phyloP scores from a whole-genome alignment of 2,797 vertebrate species.

The Sandelia bainsii region DNA sequence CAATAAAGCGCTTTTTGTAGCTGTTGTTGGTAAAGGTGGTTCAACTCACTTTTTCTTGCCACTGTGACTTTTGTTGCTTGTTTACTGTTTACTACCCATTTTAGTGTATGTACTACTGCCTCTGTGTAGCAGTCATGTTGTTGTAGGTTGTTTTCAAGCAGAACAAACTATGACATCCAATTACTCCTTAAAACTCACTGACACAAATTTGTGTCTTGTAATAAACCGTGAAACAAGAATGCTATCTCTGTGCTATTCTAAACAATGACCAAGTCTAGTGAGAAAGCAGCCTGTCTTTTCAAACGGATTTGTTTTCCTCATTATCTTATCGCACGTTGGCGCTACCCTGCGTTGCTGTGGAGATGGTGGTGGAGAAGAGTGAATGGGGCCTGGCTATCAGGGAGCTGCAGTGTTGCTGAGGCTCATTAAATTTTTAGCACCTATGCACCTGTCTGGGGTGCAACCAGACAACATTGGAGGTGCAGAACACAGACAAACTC shows the following conservation, averaged over 20 bases:
- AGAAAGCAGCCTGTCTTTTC: conserved; percentile 71
- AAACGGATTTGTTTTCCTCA: conserved; percentile 80
- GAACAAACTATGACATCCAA: conserved; percentile 39
- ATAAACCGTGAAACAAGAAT: conserved; percentile 63
- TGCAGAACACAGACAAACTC: conserved; percentile 20
- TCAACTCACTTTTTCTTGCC: too few relatives aligned
- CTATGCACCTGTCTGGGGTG: conserved; percentile 66
- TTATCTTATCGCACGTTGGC: conserved; percentile 81
- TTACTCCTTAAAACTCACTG: conserved; percentile 43
- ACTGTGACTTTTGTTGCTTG: too few relatives aligned
- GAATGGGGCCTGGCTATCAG: conserved; percentile 80
- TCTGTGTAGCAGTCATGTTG: conserved; percentile 25
- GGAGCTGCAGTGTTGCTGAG: conserved; percentile 76
- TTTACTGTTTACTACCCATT: conserved; percentile 14
- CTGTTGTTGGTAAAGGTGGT: too few relatives aligned
- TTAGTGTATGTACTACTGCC: conserved; percentile 10
- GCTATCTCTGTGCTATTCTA: conserved; percentile 70
- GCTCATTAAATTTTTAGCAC: conserved; percentile 86
- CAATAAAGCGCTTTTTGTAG: too few relatives aligned
- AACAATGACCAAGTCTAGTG: conserved; percentile 57
- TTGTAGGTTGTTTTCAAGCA: conserved; percentile 35
- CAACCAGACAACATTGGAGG: conserved; percentile 59
- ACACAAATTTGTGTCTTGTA: conserved; percentile 43
- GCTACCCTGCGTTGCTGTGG: conserved; percentile 73
- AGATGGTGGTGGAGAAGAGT: conserved; percentile 66